Evolutionary conservation across 1,140 invertebrate species (phyloP), one percentile per base, ranked within the genome.

Genomic region (Papilio glaucus): DNA sequence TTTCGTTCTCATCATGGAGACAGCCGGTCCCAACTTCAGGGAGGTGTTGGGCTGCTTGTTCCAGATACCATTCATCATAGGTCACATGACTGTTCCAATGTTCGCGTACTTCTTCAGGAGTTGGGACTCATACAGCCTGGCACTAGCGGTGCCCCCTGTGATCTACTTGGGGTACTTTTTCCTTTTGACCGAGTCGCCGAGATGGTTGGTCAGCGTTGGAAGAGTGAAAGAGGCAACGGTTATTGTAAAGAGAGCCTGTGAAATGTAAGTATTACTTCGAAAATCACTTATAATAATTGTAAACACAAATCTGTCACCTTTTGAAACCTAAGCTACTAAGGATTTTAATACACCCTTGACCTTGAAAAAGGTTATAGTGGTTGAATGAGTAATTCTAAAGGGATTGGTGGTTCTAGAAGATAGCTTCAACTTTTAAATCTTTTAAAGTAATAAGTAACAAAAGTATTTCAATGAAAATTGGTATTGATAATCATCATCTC

Each of bases 51-150:
- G 94, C 0, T 93, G 94, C 24, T 82, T 93, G 4, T 94, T 92
- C 79, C 90, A 94, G 68, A 88, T 94, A 10, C 94, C 94, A 0
- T 93, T 94, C 13, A 91, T 93, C 1, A 75, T 94, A 5, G 95
- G 95, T 4, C 94, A 96, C 70, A 94, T 95, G 81, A 84, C 89
- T 1, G 90, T 95, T 0, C 93, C 95, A 0, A 81, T 93, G 0
- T 94, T 95, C 72, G 95, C 94, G 6, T 96, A 94, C 75, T 92
- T 94, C 73, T 91, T 95, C 57, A 91, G 94, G 62, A 93, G 93
- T 73, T 96, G 95, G 95, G 81, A 94, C 33, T 74, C 83, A 2
- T 91, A 95, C 24, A 94, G 94, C 39, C 86, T 96, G 49, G 93
- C 94, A 0, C 86, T 95, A 45, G 94, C 95, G 0, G 70, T 94